These are phyloP conservation scores for Mesorhabditis belari DNA, from an alignment of 2,888 invertebrate species.

Conservation along the genomic window DNA sequence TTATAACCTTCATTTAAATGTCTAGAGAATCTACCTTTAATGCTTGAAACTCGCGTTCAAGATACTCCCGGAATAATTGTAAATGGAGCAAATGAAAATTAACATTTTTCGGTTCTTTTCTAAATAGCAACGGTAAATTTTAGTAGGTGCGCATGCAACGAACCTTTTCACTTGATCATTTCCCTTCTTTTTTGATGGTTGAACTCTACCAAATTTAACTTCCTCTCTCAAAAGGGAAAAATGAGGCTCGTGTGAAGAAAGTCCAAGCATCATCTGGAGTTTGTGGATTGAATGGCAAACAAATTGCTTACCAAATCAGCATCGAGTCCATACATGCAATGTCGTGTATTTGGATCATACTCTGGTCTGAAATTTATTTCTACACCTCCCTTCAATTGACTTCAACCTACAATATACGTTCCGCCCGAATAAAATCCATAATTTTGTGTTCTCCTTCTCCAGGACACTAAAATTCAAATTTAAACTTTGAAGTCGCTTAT, in stretches of 20 bases:
- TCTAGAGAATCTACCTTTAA: conserved; percentile 50
- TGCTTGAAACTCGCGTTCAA: conserved; percentile 77
- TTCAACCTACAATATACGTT: too few relatives aligned
- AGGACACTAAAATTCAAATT: conserved; percentile 68
- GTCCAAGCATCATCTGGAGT: conserved; percentile 76
- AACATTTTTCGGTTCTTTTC: conserved; percentile 61
- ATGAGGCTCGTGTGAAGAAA: conserved; percentile 89
- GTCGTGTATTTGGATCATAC: conserved; percentile 82
- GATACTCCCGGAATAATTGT: conserved; percentile 81
- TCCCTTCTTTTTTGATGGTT: neutral
- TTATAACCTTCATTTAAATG: neutral
- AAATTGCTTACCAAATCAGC: conserved; percentile 69
- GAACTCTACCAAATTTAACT: conserved; percentile 58
- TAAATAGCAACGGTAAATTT: too few relatives aligned
- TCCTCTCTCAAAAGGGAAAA: conserved; percentile 89
- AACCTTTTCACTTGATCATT: neutral
- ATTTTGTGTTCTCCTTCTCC: conserved; percentile 98
- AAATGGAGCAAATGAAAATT: conserved; percentile 87
- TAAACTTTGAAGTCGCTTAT: too few relatives aligned
- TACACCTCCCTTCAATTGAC: too few relatives aligned
- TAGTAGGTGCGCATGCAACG: too few relatives aligned
- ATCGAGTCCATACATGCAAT: conserved; percentile 92
- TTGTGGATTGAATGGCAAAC: neutral
- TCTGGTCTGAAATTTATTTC: too few relatives aligned
- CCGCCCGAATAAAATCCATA: conserved; percentile 86